Evolutionary conservation across 2,113 vertebrate genomes (phyloP).

Genomic region (Pelecanus crispus): DNA sequence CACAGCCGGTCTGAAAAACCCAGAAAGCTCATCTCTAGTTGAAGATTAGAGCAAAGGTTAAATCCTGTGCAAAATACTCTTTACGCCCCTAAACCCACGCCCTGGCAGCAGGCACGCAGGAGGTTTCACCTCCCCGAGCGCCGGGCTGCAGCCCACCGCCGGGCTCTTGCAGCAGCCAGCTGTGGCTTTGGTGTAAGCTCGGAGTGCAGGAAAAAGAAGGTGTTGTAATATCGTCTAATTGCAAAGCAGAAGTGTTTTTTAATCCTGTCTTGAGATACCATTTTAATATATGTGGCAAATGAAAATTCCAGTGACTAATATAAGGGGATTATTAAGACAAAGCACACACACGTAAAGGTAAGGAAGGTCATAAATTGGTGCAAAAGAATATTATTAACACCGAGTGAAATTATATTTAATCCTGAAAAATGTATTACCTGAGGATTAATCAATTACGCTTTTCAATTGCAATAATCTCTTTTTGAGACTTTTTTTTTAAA

Average conservation of each 20-base stretch:
- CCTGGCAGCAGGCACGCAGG: not conserved
- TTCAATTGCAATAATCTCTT: not conserved
- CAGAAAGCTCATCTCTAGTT: constrained; percentile 21
- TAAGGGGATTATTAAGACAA: not conserved
- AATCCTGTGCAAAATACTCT: constrained; percentile 15
- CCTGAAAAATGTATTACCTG: not conserved
- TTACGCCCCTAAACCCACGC: not conserved
- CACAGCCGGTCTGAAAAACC: constrained; percentile 1
- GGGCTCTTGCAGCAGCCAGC: not conserved
- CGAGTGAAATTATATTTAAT: not conserved
- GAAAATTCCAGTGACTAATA: not conserved
- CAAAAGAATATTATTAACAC: not conserved
- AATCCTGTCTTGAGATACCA: not conserved
- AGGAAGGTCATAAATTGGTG: not conserved
- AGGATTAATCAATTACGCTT: not conserved
- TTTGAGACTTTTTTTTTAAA: not conserved
- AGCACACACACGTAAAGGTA: not conserved
- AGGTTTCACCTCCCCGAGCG: not conserved
- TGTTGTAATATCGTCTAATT: rapidly evolving
- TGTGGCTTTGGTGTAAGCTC: rapidly evolving
- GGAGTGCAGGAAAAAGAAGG: not conserved
- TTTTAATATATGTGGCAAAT: not conserved
- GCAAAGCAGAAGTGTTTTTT: not conserved
- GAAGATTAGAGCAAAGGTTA: constrained; percentile 71
- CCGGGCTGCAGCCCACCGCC: not conserved